Conservation (phyloP, 2,113 vertebrate genomes). For the Tamias sibiricus region DNA sequence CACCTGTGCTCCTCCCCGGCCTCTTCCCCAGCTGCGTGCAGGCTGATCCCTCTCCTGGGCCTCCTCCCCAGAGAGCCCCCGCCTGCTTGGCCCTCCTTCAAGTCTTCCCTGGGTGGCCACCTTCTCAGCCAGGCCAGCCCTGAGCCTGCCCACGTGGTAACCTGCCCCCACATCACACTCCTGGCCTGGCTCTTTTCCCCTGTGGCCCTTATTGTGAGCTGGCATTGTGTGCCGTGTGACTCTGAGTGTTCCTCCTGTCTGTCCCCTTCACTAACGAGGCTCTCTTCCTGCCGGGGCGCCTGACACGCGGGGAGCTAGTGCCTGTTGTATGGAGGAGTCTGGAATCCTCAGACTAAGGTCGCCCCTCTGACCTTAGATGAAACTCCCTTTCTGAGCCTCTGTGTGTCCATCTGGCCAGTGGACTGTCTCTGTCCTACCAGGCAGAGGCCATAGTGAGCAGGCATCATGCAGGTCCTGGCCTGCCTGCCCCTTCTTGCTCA, state of each 20-base stretch:
- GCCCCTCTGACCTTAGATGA: neutral
- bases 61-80: neutral
- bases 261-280: neutral
- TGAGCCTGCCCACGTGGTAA: neutral
- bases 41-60: neutral
- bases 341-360: neutral
- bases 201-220: fast-evolving
- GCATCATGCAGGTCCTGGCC: neutral
- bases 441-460: neutral
- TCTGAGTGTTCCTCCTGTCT: fast-evolving
- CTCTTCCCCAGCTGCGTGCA: too few relatives aligned
- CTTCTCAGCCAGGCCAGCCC: neutral
- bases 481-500: fast-evolving
- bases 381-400: neutral
- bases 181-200: neutral
- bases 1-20: neutral
- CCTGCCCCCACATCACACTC: fast-evolving
- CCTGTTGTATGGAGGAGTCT: neutral
- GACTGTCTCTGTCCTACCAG: neutral
- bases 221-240: neutral
- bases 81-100: neutral
- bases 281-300: too few relatives aligned
- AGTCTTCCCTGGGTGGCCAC: neutral
- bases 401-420: neutral
- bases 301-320: too few relatives aligned